A percentile compares a stretch with the other conserved stretches of the same genome.
phyloP scores from a whole-genome alignment of 2,797 vertebrate genomes.

The Anisognathus igniventris region DNA sequence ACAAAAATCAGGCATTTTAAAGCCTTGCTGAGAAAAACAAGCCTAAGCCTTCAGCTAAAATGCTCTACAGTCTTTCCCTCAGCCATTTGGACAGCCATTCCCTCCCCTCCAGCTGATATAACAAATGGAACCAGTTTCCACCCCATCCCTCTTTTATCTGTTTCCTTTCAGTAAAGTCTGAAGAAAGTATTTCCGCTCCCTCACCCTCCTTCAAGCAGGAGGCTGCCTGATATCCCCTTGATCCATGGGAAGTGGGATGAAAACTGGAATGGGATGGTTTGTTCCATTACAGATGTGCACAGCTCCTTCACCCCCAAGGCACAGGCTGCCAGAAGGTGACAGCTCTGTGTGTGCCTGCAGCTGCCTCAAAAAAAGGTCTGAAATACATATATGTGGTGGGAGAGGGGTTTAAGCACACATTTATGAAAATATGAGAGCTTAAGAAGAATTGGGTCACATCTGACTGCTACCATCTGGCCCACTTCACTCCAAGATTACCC shows the following conservation, averaged over 20 bases:
- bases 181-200: conserved; percentile 27
- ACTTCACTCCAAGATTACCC: conserved; percentile 60
- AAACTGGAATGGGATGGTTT: background rate
- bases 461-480: conserved; percentile 73
- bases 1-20: background rate
- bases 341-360: background rate
- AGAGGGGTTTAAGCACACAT: background rate
- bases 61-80: background rate
- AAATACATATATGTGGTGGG: background rate
- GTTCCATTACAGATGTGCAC: background rate
- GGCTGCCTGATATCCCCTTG: background rate
- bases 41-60: background rate
- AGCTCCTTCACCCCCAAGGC: background rate
- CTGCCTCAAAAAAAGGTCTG: background rate
- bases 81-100: background rate
- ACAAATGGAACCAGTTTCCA: background rate
- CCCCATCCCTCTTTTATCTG: background rate
- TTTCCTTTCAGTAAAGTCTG: conserved; percentile 4
- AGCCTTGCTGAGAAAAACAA: background rate
- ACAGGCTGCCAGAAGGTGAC: background rate
- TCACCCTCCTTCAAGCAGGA: background rate
- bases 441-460: conserved; percentile 64
- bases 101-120: background rate
- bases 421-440: conserved; percentile 52
- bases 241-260: background rate